phyloP scores from a whole-genome alignment of 2,113 vertebrate species.

The Cricetomys ansorgei region DNA sequence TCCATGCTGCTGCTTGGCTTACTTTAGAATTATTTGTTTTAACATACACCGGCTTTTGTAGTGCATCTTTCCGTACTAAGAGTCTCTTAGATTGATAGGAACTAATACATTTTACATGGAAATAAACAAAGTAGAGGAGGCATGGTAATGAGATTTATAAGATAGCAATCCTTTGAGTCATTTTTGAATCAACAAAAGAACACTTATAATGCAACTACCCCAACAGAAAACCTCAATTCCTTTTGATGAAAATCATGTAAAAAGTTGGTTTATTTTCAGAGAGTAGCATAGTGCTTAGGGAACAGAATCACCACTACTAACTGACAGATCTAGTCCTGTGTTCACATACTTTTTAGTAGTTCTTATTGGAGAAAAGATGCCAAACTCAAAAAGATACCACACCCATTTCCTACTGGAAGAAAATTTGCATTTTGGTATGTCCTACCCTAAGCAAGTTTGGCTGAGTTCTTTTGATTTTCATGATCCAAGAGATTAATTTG shows the following conservation, averaged over 20 bases:
- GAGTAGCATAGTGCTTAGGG: background rate
- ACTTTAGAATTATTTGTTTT: background rate
- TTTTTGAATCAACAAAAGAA: background rate
- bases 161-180: background rate
- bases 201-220: background rate
- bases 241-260: conserved; percentile 18
- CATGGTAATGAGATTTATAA: background rate
- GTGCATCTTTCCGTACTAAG: background rate
- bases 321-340: background rate
- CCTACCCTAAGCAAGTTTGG: background rate
- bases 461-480: background rate
- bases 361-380: background rate
- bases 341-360: background rate
- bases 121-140: background rate
- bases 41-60: background rate
- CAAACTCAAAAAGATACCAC: background rate
- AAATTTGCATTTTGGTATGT: background rate
- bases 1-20: background rate
- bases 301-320: background rate
- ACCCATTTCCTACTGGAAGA: background rate
- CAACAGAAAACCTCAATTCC: background rate
- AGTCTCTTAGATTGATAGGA: background rate
- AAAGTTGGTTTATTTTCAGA: background rate
- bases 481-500: background rate
- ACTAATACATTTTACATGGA: background rate